phyloP scores from a whole-genome alignment of 1,140 invertebrate species.

The Drosophila nigromelanica region DNA sequence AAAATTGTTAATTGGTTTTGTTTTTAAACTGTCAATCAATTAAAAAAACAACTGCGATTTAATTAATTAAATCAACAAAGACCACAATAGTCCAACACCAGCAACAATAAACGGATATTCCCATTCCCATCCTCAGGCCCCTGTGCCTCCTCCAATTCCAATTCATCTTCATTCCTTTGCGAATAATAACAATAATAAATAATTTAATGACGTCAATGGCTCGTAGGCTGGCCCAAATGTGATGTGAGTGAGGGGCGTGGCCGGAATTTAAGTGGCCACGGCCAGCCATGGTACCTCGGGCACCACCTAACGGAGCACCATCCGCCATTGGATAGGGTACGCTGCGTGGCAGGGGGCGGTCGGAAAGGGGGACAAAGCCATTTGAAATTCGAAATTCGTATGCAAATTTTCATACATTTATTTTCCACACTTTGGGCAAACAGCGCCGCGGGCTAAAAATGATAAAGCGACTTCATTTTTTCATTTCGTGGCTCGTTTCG shows the following conservation, averaged over 20 bases:
- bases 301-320: slow-evolving; percentile 46
- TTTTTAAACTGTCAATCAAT: slow-evolving; percentile 83
- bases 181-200: slow-evolving; percentile 44
- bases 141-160: not conserved
- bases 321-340: slow-evolving; percentile 38
- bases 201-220: slow-evolving; percentile 59
- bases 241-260: slow-evolving; percentile 28
- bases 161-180: slow-evolving; percentile 19
- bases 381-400: slow-evolving; percentile 77
- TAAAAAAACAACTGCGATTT: slow-evolving; percentile 83
- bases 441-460: slow-evolving; percentile 75
- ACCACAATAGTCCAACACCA: slow-evolving; percentile 78
- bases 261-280: slow-evolving; percentile 43
- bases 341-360: not conserved
- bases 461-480: slow-evolving; percentile 81
- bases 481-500: slow-evolving; percentile 59
- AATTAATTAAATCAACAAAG: slow-evolving; percentile 83
- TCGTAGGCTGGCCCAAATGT: slow-evolving; percentile 1
- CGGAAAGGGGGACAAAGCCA: slow-evolving; percentile 36
- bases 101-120: slow-evolving; percentile 64
- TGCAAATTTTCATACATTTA: slow-evolving; percentile 80
- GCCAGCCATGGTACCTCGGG: slow-evolving; percentile 27
- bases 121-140: not conserved
- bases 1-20: slow-evolving; percentile 84
- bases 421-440: slow-evolving; percentile 79